These are phyloP conservation scores for Bolinopsis microptera DNA, from an alignment of 37 sponge, comb jelly and placozoan species.

Conservation along the genomic window DNA sequence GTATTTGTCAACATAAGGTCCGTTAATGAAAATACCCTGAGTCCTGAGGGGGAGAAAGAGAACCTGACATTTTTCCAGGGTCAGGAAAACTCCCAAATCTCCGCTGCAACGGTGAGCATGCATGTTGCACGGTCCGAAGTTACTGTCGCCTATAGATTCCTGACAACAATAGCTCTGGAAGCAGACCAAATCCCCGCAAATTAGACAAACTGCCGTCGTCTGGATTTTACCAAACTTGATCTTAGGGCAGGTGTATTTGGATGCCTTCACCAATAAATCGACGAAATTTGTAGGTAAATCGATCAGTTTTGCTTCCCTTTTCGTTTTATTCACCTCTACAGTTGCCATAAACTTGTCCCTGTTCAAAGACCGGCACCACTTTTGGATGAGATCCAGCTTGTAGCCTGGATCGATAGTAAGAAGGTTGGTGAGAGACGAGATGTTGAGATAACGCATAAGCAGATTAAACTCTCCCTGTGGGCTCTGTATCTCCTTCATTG, in stretches of 20 bases:
- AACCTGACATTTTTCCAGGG: conserved; percentile 49
- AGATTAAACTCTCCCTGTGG: conserved; percentile 57
- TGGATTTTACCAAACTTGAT: conserved; percentile 33
- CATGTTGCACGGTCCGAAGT: conserved; percentile 45
- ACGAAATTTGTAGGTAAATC: background rate
- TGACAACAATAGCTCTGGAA: conserved; percentile 59
- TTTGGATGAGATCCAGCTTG: background rate
- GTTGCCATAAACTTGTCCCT: background rate
- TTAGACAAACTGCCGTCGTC: conserved; percentile 7
- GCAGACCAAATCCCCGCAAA: conserved; percentile 57
- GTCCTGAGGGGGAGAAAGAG: conserved; percentile 46
- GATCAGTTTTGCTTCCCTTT: conserved; percentile 15
- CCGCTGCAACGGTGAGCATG: conserved; percentile 52
- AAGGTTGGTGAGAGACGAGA: background rate
- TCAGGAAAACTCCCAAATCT: conserved; percentile 32
- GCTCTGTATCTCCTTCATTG: conserved; percentile 28
- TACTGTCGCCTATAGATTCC: background rate
- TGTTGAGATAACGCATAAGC: background rate
- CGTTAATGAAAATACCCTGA: conserved; percentile 30
- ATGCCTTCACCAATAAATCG: conserved; percentile 19
- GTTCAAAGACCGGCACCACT: conserved; percentile 38
- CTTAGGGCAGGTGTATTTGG: conserved; percentile 19
- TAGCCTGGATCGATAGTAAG: background rate
- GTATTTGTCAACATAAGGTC: conserved; percentile 62
- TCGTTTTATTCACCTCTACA: background rate